Percentiles rank a stretch among this genome's conserved stretches.
Evolutionary conservation across 2,797 vertebrate genomes (phyloP).

Genomic region (Pipistrellus kuhlii): DNA sequence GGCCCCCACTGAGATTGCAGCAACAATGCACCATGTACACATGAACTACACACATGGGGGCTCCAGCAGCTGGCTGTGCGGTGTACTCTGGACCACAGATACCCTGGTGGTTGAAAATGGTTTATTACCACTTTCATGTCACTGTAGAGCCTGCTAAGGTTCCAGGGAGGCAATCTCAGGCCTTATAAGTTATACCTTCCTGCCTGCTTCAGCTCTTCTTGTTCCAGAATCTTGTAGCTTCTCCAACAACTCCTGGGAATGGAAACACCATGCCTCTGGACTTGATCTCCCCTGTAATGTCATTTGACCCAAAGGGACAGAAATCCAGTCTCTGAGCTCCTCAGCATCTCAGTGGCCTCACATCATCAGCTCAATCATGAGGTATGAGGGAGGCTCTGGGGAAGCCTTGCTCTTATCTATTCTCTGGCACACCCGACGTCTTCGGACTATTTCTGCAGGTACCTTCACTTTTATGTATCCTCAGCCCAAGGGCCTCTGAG

Average conservation of each 20-base stretch:
- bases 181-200: not conserved
- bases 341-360: not conserved
- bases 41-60: not conserved
- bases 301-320: not conserved
- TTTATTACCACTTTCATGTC: not conserved
- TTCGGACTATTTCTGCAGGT: not conserved
- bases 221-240: not conserved
- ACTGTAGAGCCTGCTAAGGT: not conserved
- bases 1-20: not conserved
- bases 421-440: not conserved
- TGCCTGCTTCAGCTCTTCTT: not conserved
- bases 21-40: not conserved
- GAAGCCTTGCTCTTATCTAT: not conserved
- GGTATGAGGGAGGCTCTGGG: not conserved
- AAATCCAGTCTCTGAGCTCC: not conserved
- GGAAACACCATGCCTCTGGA: not conserved
- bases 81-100: not conserved
- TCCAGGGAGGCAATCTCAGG: not conserved
- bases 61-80: not conserved
- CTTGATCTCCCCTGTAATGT: not conserved
- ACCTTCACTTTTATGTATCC: not conserved
- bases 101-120: not conserved
- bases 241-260: not conserved
- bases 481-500: not conserved
- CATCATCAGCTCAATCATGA: not conserved